Evolutionary conservation across 2,797 vertebrate species (phyloP).

Genomic region (Onychomys arenicola): DNA sequence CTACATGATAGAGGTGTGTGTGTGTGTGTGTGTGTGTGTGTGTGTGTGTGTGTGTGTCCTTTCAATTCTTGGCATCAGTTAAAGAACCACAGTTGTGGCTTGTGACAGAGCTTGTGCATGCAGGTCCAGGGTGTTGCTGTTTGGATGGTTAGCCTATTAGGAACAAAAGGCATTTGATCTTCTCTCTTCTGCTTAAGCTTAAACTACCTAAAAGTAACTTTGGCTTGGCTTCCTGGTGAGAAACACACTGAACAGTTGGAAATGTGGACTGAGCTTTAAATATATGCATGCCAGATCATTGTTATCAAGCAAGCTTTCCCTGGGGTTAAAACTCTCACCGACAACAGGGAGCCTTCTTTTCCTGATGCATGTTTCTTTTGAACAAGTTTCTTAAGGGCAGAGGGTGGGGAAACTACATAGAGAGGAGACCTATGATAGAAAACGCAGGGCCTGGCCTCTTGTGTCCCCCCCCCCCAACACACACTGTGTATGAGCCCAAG

Average conservation of each 20-base stretch:
- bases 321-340: slow-evolving; percentile 46
- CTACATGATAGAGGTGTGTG: slow-evolving; percentile 53
- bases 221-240: slow-evolving; percentile 71
- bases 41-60: background rate
- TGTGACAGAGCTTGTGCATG: slow-evolving; percentile 76
- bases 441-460: background rate
- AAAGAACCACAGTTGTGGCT: slow-evolving; percentile 81
- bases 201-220: slow-evolving; percentile 71
- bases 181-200: slow-evolving; percentile 75
- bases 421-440: background rate
- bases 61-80: slow-evolving; percentile 76
- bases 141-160: slow-evolving; percentile 61
- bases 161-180: slow-evolving; percentile 81
- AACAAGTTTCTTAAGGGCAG: slow-evolving; percentile 29
- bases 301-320: slow-evolving; percentile 59
- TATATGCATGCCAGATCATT: slow-evolving; percentile 55
- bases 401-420: background rate
- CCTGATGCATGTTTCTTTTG: slow-evolving; percentile 54
- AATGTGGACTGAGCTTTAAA: slow-evolving; percentile 40
- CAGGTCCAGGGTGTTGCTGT: slow-evolving; percentile 73
- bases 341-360: slow-evolving; percentile 50
- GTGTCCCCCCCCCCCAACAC: background rate
- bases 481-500: background rate
- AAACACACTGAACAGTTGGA: slow-evolving; percentile 67
- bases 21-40: slow-evolving; percentile 22